Conservation (phyloP, 2,797 vertebrate genomes). For the Decapterus maruadsi region DNA sequence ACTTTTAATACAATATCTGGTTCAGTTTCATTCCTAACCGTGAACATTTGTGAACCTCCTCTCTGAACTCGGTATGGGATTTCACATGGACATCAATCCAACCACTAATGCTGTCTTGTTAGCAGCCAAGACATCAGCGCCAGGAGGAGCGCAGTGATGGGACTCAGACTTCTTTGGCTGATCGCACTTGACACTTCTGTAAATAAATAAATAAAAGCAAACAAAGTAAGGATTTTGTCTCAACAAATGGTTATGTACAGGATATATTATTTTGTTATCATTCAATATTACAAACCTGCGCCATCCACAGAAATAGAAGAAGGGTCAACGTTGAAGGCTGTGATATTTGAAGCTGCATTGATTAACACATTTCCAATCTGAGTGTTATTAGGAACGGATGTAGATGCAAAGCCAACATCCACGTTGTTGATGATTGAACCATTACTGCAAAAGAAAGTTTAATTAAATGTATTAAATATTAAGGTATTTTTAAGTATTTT, state of each 20-base stretch:
- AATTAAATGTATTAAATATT: constrained; percentile 4
- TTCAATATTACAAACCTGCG: constrained; percentile 48
- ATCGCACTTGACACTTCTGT: constrained; percentile 46
- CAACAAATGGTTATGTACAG: neutral
- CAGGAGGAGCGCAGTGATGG: constrained; percentile 54
- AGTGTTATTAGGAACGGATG: constrained; percentile 10
- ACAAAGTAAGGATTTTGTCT: too few species aligned
- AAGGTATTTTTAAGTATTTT: too few species aligned
- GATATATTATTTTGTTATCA: neutral
- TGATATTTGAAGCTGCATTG: constrained; percentile 40
- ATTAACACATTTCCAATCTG: constrained; percentile 57
- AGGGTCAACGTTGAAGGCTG: constrained; percentile 62
- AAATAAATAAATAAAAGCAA: neutral
- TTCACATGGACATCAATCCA: constrained; percentile 6
- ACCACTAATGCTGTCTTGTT: constrained; percentile 34
- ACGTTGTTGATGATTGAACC: constrained; percentile 52
- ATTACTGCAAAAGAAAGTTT: constrained; percentile 45
- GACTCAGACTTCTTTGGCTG: constrained; percentile 42
- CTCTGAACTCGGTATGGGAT: too few species aligned
- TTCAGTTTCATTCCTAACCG: too few species aligned
- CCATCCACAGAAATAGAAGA: constrained; percentile 42
- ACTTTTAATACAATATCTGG: neutral
- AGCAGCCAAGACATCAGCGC: constrained; percentile 56
- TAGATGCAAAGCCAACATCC: constrained; percentile 24
- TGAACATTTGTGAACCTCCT: too few species aligned